Conservation (phyloP, 2,888 invertebrate genomes). For the Tillus elongatus region DNA sequence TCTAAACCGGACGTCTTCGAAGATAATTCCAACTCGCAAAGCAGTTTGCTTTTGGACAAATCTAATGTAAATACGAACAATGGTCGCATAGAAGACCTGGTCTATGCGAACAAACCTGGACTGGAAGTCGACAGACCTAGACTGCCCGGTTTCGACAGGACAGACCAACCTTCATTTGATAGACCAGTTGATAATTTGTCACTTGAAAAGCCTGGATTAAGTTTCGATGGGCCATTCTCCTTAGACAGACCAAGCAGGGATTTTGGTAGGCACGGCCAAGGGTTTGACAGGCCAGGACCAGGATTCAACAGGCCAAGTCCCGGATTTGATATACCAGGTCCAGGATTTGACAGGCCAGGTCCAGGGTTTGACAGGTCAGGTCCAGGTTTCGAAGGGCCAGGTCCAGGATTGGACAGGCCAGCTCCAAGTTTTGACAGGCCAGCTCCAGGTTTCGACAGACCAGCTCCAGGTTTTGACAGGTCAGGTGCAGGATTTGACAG, state of each 20-base stretch:
- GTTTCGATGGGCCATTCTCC: no score
- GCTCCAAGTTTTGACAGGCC: not conserved
- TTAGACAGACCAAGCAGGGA: not conserved
- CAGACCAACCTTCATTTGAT: no score
- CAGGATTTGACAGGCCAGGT: not conserved
- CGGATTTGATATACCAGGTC: not conserved
- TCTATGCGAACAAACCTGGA: not conserved
- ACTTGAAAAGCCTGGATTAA: no score
- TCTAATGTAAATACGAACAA: not conserved
- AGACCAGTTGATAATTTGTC: no score
- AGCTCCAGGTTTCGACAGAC: not conserved
- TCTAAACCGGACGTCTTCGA: not conserved
- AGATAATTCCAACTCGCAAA: not conserved
- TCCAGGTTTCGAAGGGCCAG: not conserved
- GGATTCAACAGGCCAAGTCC: not conserved
- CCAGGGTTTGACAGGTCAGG: not conserved
- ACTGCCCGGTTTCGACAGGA: no score
- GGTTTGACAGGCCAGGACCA: not conserved
- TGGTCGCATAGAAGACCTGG: not conserved
- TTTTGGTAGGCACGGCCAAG: not conserved
- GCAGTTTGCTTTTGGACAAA: no score
- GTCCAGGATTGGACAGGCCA: not conserved
- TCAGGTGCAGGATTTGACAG: not conserved
- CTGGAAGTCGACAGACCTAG: no score
- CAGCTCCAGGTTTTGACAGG: not conserved